Conservation (phyloP, 1,140 invertebrate genomes). For the Xylocopa sonorina region DNA sequence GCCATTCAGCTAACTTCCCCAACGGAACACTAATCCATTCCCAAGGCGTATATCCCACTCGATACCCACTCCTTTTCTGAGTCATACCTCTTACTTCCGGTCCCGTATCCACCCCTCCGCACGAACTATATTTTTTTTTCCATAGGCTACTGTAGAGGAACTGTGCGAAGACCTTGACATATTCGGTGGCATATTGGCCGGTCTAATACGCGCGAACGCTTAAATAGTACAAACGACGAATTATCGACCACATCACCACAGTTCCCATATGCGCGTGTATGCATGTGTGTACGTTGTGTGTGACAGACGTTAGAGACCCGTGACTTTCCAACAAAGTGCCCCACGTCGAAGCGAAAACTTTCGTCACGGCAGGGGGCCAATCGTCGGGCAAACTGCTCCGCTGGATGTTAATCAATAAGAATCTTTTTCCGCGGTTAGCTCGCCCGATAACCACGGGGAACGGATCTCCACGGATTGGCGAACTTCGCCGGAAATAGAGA, state of each 20-base stretch:
- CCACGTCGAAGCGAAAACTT: slow-evolving; percentile 1
- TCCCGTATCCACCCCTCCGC: background rate
- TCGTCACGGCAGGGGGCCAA: slow-evolving; percentile 23
- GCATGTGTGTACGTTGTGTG: too few relatives aligned
- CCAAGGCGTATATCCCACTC: background rate
- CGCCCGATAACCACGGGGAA: background rate
- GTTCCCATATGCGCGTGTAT: slow-evolving; percentile 18
- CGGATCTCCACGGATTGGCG: background rate
- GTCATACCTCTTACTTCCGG: background rate
- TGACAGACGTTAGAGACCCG: slow-evolving; percentile 18
- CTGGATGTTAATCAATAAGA: slow-evolving; percentile 33
- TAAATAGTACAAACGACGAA: slow-evolving; percentile 56
- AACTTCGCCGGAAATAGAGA: background rate
- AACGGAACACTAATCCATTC: background rate
- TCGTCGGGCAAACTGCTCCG: slow-evolving; percentile 16
- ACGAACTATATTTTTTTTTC: slow-evolving; percentile 2
- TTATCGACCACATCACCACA: slow-evolving; percentile 38
- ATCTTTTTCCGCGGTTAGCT: slow-evolving; percentile 9
- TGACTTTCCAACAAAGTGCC: slow-evolving; percentile 13
- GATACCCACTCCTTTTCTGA: background rate
- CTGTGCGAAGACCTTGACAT: slow-evolving; percentile 46
- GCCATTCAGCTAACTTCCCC: too few relatives aligned
- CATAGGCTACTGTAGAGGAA: slow-evolving; percentile 11
- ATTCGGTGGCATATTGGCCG: slow-evolving; percentile 38
- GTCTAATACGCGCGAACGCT: slow-evolving; percentile 45